Percentiles rank a stretch among this genome's conserved stretches.
Conservation (phyloP, 1,140 invertebrate genomes). For the Oncopodura yosiiana region DNA sequence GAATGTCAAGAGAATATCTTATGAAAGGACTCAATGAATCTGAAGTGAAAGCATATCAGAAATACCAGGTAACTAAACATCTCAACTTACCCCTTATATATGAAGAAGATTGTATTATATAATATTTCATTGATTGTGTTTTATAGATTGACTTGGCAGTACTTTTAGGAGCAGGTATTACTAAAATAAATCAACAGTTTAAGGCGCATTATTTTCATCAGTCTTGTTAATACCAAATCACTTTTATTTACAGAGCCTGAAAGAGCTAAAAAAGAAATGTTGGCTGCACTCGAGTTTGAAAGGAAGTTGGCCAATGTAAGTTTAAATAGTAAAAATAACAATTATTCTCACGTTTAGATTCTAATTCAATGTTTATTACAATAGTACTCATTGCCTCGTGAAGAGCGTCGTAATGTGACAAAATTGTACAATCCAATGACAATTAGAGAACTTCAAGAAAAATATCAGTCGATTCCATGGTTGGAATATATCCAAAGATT, state of each 20-base stretch:
- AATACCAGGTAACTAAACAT: slow-evolving; percentile 56
- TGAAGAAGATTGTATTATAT: not conserved
- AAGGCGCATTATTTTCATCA: too few relatives aligned
- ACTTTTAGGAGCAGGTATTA: slow-evolving; percentile 76
- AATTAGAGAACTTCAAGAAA: slow-evolving; percentile 58
- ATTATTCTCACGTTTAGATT: not conserved
- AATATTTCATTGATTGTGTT: slow-evolving; percentile 30
- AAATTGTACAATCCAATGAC: slow-evolving; percentile 85
- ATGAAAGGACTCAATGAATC: slow-evolving; percentile 70
- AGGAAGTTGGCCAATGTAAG: slow-evolving; percentile 84
- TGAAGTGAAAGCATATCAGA: slow-evolving; percentile 65
- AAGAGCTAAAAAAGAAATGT: slow-evolving; percentile 61
- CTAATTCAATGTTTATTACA: slow-evolving; percentile 27
- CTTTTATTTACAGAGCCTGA: too few relatives aligned
- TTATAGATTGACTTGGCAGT: slow-evolving; percentile 59
- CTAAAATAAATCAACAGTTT: too few relatives aligned
- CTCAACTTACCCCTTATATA: not conserved
- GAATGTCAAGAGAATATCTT: slow-evolving; percentile 78
- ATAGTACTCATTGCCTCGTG: slow-evolving; percentile 76
- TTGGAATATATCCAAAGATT: slow-evolving; percentile 67
- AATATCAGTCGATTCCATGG: slow-evolving; percentile 69
- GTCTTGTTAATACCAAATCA: too few relatives aligned
- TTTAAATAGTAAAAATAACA: slow-evolving; percentile 21
- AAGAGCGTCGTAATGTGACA: slow-evolving; percentile 82
- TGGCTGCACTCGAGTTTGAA: slow-evolving; percentile 80